Base-by-base conservation (phyloP, 2,113 vertebrate species). In the Clarias macrocephalus region DNA sequence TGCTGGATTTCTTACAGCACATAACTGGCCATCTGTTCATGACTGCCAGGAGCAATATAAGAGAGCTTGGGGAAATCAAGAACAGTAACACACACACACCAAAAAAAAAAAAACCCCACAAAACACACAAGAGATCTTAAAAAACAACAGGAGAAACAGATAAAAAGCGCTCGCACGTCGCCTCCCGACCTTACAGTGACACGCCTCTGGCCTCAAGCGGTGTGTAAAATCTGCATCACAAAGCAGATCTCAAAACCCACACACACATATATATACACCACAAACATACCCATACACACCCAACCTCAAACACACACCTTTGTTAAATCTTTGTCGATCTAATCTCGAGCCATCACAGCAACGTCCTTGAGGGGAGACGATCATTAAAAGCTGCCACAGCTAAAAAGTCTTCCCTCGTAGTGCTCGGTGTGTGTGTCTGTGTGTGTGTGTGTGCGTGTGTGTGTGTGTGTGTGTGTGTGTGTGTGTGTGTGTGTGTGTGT, bases 21-120 rank as follows among this genome's bases (percentile, higher is more conserved):
- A 91, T 92, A 93, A 94, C 91, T 86, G 91, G 88, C 93, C 93
- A 93, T 93, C 92, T 93, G 93, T 93, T 91, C 91, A 89, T 89
- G 83, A 91, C 91, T 93, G 91, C 91, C 91, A 93, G 90, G 85
- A 91, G 92, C 87, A 86, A 81, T 85, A 88, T 86, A 86, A 37
- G 57, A 75, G 81, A 83, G 86, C 70, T 86, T 59, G 76, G 75
- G 86, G 83, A 88, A 90, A 87, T 88, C 80, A 90, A 76, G 77
- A 87, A 85, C 65, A 82, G 80, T 48, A 88, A 80, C 59, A 79
- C 85, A 77, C 68, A 84, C 72, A 83, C 68, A 85, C 54, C 48
- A 52, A 85, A 42, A 54, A 59, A 86, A 54, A 82, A 0, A 91
- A 85, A 88, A 59, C 88, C 89, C 85, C 18, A 87, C 63, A 57